phyloP scores from a whole-genome alignment of 2,797 vertebrate genomes.

The Pogoniulus pusillus region DNA sequence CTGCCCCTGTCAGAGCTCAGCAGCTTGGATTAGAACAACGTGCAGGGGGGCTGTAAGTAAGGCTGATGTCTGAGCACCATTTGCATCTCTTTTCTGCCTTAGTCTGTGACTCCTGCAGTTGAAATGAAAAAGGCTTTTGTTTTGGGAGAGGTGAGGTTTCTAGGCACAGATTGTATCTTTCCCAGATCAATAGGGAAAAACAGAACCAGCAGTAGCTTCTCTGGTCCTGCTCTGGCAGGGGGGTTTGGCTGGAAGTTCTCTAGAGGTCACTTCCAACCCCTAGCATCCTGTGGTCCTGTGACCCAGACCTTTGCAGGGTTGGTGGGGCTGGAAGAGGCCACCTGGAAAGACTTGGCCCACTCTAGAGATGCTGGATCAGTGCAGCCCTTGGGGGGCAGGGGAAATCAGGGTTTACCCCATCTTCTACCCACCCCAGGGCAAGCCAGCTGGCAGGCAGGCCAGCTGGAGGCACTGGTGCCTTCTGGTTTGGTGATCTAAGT shows the following conservation, averaged over 20 bases:
- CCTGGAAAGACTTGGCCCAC: neutral
- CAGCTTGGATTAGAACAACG: neutral
- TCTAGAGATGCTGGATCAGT: neutral
- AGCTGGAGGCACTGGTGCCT: neutral
- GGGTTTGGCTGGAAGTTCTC: no score
- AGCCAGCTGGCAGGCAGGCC: neutral
- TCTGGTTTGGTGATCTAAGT: neutral
- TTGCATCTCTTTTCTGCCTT: neutral
- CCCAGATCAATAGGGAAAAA: neutral
- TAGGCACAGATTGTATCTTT: conserved; percentile 46
- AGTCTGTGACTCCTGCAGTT: neutral
- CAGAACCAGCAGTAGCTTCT: neutral
- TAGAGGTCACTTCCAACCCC: no score
- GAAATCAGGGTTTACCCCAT: neutral
- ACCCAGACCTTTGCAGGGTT: neutral
- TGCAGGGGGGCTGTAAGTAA: neutral
- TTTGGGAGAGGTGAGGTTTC: neutral
- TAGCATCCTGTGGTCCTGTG: no score
- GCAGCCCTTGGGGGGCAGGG: no score
- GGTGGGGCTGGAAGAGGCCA: neutral
- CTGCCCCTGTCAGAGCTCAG: neutral
- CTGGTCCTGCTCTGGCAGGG: no score
- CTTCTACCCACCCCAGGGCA: neutral
- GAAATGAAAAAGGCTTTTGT: conserved; percentile 42
- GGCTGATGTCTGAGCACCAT: neutral